Conservation (phyloP, 2,113 vertebrate genomes). For the Anguilla rostrata region DNA sequence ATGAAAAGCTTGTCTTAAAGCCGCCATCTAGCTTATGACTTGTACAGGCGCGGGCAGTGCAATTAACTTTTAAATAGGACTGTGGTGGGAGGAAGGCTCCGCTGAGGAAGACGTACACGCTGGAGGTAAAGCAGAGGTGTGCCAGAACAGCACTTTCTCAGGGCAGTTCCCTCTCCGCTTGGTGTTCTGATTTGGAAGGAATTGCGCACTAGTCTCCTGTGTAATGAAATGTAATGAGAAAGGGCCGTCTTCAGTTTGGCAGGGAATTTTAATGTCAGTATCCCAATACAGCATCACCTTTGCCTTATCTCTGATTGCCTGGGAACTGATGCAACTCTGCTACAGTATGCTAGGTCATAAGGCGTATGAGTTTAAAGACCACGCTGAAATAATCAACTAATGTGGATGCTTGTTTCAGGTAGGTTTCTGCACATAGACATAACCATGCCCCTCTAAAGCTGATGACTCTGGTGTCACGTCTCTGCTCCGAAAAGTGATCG, state of each 20-base stretch:
- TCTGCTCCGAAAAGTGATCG: background rate
- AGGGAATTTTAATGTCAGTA: background rate
- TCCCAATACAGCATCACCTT: background rate
- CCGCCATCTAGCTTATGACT: background rate
- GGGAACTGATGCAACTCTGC: background rate
- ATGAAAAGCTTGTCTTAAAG: constrained; percentile 7
- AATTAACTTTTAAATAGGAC: constrained; percentile 4
- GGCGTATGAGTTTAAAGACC: no score
- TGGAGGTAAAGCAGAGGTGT: background rate
- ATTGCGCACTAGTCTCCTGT: background rate
- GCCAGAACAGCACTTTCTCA: background rate
- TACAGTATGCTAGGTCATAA: no score
- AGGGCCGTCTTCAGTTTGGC: background rate
- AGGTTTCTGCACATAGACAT: background rate
- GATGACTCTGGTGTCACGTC: background rate
- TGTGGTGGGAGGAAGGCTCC: background rate
- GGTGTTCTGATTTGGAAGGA: background rate
- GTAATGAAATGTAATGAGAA: background rate
- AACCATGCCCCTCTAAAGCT: background rate
- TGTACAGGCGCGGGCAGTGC: background rate
- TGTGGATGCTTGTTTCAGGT: background rate
- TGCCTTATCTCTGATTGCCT: background rate
- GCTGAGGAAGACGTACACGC: background rate
- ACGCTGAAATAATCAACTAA: background rate
- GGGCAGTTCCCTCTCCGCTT: background rate